Base-by-base conservation (phyloP, 2,797 vertebrate species). In the Phalloptychus januarius region DNA sequence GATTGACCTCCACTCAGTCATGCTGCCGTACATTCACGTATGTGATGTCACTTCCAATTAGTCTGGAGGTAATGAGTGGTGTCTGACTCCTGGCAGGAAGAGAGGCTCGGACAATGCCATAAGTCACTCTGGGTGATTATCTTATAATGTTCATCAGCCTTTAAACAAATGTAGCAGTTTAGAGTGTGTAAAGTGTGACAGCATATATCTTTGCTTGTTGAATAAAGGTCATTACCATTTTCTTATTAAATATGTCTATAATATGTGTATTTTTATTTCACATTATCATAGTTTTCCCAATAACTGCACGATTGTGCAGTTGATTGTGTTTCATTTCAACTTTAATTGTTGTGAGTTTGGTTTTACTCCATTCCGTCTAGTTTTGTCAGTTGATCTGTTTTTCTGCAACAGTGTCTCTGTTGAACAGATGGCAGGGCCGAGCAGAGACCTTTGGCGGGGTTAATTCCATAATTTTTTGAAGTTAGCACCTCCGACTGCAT, bases 21-120 rank as follows among this genome's bases (percentile, higher is more conserved):
- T 33, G 76, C 79, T 46, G 79, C 50, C 12, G 71, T 84, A 79
- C 75, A 42, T 85, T 82, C 84, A 76, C 86, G 81, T 82, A 83
- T 75, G 75, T 67, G 4, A 2, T 81, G 92, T 85, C 82, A 48
- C 75, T 61, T 93, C 91, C 88, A 92, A 94, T 95, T 94, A 94
- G 87, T 73, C 79, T 74, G 76, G 45, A 80, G 74, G 77, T 86
- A 84, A 79, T 13, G 71, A 85, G 88, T 78, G 50, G 40, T 76
- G 46, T 76, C 74, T 42, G 81, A 89, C 88, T 92, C 84, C 58
- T 28, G 42, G 71, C 87, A 79, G 84, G 78, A 75, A 75, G 75
- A 80, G 81, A 70, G 38, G n/a, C 56, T 58, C 44, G 65, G 38
- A 20, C 85, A 85, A 85, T 77, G 79, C 75, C 81, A 88, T 82